Conservation (phyloP, 2,113 vertebrate species). For the Triplophysa tibetana region DNA sequence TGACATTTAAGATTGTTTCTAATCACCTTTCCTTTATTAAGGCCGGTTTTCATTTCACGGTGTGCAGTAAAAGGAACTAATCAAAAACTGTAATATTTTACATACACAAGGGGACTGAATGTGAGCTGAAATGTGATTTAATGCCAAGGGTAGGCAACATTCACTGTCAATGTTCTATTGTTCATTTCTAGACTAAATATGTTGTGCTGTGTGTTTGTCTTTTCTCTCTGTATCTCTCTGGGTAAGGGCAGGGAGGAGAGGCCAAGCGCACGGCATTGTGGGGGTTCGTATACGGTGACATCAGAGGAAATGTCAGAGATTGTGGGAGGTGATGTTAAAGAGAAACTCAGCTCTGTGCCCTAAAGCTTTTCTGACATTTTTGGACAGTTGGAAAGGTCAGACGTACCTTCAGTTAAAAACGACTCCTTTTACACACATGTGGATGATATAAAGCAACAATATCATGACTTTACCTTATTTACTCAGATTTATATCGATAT, state of each 20-base stretch:
- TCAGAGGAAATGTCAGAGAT: conserved; percentile 80
- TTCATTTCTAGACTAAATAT: conserved; percentile 17
- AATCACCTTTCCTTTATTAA: conserved; percentile 63
- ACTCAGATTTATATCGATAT: too few relatives aligned
- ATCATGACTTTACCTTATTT: too few relatives aligned
- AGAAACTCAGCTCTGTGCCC: conserved; percentile 73
- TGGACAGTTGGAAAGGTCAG: conserved; percentile 74
- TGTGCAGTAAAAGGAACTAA: background rate
- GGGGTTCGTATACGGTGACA: conserved; percentile 73
- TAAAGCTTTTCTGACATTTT: conserved; percentile 77
- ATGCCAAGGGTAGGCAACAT: background rate
- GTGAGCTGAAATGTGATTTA: background rate
- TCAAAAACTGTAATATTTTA: background rate
- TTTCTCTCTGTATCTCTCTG: conserved; percentile 45
- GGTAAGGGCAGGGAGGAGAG: conserved; percentile 54
- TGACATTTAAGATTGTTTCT: conserved; percentile 78
- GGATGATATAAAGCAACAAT: background rate
- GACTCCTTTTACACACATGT: conserved; percentile 61
- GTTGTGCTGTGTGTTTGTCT: conserved; percentile 9
- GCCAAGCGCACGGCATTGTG: conserved; percentile 69
- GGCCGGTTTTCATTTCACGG: background rate
- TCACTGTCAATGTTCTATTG: background rate
- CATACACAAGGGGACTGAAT: background rate
- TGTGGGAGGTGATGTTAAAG: conserved; percentile 76
- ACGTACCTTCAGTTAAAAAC: conserved; percentile 69